phyloP scores from a whole-genome alignment of 2,888 invertebrate genomes.

The Pollenia griseotomentosa region DNA sequence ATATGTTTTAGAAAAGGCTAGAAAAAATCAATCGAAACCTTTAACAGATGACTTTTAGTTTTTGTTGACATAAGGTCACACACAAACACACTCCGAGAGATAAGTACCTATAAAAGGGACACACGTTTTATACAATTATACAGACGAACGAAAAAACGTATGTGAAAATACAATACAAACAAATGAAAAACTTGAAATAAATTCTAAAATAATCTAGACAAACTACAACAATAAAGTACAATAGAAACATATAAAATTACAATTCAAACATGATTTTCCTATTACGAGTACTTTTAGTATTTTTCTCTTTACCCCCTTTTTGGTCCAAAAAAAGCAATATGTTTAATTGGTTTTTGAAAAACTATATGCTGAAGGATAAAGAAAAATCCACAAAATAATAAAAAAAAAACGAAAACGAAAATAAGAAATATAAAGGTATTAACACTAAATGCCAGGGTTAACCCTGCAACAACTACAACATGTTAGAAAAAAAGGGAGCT shows the following conservation, averaged over 20 bases:
- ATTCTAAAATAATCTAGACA: conserved; percentile 34
- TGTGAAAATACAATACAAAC: background rate
- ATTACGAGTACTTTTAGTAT: background rate
- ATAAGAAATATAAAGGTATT: conserved; percentile 52
- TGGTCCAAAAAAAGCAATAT: conserved; percentile 45
- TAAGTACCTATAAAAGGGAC: conserved; percentile 7
- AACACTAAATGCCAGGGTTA: conserved; percentile 71
- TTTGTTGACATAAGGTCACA: conserved; percentile 46
- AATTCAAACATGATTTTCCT: conserved; percentile 25
- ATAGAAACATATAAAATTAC: conserved; percentile 34
- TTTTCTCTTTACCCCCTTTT: background rate
- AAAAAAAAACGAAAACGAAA: conserved; percentile 15
- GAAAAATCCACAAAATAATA: conserved; percentile 14
- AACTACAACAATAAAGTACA: background rate
- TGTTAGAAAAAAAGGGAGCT: conserved; percentile 23
- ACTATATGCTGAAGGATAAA: conserved; percentile 53
- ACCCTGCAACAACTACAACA: conserved; percentile 36
- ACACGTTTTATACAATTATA: conserved; percentile 36
- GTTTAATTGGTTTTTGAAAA: conserved; percentile 66
- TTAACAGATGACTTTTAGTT: conserved; percentile 63
- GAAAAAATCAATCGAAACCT: conserved; percentile 48
- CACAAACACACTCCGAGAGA: background rate
- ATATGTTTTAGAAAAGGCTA: background rate
- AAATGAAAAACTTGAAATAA: background rate
- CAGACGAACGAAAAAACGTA: background rate